Percentiles rank a stretch among this genome's conserved stretches.
Evolutionary conservation across 2,797 vertebrate genomes (phyloP).

Genomic region (Mycteria americana): DNA sequence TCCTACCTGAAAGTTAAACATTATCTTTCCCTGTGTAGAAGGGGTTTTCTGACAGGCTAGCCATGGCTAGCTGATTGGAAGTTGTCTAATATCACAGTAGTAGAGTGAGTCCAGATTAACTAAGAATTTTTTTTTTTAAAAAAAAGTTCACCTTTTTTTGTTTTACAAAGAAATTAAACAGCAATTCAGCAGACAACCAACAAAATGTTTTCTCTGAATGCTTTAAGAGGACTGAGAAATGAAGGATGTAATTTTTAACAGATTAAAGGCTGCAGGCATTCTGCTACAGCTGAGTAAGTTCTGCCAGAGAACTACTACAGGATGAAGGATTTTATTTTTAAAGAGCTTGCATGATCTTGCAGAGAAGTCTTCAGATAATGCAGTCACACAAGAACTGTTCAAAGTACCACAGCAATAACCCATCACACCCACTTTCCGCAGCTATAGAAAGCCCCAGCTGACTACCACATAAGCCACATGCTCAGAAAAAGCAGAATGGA

Average conservation of each 20-base stretch:
- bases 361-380: not conserved
- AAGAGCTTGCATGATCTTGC: not conserved
- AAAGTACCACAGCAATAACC: not conserved
- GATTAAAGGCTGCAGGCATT: not conserved
- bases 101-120: not conserved
- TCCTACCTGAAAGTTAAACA: not conserved
- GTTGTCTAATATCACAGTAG: not conserved
- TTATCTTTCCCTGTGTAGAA: not conserved
- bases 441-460: not conserved
- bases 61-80: not conserved
- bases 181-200: not conserved
- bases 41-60: not conserved
- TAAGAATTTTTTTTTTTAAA: not conserved
- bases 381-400: not conserved
- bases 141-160: not conserved
- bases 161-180: not conserved
- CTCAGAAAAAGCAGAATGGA: not conserved
- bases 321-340: not conserved
- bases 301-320: not conserved
- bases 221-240: not conserved
- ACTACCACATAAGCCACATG: accelerated
- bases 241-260: not conserved
- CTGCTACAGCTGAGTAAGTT: not conserved
- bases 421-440: not conserved
- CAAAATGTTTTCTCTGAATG: not conserved